Base-by-base conservation (phyloP, 92 coral and sea anemone genomes). In the Nematostella vectensis region DNA sequence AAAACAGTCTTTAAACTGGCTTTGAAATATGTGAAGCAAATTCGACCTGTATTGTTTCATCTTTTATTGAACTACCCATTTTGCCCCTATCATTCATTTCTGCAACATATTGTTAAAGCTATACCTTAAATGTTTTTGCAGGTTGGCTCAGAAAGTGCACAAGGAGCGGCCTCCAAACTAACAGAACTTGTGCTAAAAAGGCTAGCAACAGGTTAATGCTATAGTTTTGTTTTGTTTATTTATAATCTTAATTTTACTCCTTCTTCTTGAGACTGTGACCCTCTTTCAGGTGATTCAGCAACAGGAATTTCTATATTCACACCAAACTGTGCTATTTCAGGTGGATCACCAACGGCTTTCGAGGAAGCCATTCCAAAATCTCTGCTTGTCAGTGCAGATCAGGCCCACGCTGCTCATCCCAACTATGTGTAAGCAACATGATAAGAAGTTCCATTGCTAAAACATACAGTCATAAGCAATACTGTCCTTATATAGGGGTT, bases 61-160 rank as follows among this genome's bases (percentile, higher is more conserved):
- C n/a, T n/a, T n/a, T n/a, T n/a, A n/a, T n/a, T n/a, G n/a, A n/a
- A n/a, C n/a, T n/a, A n/a, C n/a, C n/a, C n/a, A n/a, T n/a, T n/a
- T n/a, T n/a, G n/a, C n/a, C n/a, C n/a, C n/a, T n/a, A n/a, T n/a
- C n/a, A n/a, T n/a, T n/a, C n/a, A n/a, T n/a, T n/a, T n/a, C n/a
- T n/a, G n/a, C n/a, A n/a, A n/a, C n/a, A n/a, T n/a, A n/a, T n/a
- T 33, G 40, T 33, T 6, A 15, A 33, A 6, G 40, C 6, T 33
- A 6, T 15, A 33, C 40, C 15, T 6, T 33, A 15, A 33, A 33
- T 63, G 1, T 29, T 30, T 43, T 36, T 27, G 11, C 38, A 91
- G 98, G 87, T 91, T 78, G 98, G 98, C 26, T 91, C 98, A 36
- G 42, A 22, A 24, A 91, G 98, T 75, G 98, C 95, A 10, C 98